These are phyloP conservation scores for Brachylomia viminalis DNA, from an alignment of 2,888 invertebrate species.

Conservation along the genomic window DNA sequence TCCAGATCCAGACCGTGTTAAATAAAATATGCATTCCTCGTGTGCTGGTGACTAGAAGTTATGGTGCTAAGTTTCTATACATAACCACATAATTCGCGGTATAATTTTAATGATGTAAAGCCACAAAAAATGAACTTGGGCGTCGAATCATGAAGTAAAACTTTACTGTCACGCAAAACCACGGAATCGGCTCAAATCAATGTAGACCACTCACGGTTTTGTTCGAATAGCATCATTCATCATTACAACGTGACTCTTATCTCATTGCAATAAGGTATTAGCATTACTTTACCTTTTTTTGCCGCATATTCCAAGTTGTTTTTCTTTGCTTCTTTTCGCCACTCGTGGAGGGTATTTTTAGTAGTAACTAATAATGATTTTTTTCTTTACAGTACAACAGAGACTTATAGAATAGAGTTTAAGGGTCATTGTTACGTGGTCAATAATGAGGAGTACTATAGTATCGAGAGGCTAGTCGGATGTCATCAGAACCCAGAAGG, in stretches of 20 bases:
- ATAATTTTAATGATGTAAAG: not conserved
- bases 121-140: not conserved
- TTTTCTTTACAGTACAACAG: constrained; percentile 89
- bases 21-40: not conserved
- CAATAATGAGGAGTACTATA: constrained; percentile 91
- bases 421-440: constrained; percentile 88
- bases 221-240: not conserved
- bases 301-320: not conserved
- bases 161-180: not conserved
- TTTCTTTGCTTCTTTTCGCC: constrained; percentile 1
- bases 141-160: not conserved
- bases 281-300: not conserved
- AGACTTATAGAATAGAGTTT: constrained; percentile 92
- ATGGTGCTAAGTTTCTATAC: not conserved
- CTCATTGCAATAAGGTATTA: not conserved
- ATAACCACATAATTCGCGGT: not conserved
- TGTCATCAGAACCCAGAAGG: constrained; percentile 91
- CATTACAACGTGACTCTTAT: not conserved
- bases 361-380: not conserved
- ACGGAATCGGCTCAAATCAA: not conserved
- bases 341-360: not conserved
- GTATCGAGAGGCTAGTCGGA: constrained; percentile 91
- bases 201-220: not conserved
- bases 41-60: not conserved
- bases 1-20: not conserved